phyloP scores from a whole-genome alignment of 2,113 vertebrate genomes.

The Calyptomena viridis region DNA sequence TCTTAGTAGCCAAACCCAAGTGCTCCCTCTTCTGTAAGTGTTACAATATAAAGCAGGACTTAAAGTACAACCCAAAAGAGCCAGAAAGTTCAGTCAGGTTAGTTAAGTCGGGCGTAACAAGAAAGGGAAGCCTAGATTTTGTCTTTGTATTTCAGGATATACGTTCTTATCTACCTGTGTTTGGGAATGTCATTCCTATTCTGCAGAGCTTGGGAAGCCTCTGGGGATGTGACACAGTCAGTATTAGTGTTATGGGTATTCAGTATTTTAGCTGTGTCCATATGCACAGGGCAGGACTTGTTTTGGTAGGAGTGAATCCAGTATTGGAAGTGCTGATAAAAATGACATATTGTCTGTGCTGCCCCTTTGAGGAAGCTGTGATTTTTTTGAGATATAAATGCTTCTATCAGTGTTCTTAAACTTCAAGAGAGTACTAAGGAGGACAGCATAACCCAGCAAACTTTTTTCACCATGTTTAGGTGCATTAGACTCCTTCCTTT shows the following conservation, averaged over 20 bases:
- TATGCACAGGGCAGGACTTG: not conserved
- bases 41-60: not conserved
- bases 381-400: not conserved
- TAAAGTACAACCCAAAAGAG: not conserved
- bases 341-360: not conserved
- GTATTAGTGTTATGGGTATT: not conserved
- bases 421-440: not conserved
- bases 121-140: not conserved
- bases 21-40: not conserved
- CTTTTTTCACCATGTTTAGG: not conserved
- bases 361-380: not conserved
- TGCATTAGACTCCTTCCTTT: not conserved
- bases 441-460: not conserved
- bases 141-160: not conserved
- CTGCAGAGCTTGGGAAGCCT: not conserved
- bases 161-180: not conserved
- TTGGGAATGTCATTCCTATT: not conserved
- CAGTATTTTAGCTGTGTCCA: not conserved
- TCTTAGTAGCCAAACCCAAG: not conserved
- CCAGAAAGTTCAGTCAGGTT: not conserved
- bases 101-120: not conserved
- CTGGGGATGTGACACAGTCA: not conserved
- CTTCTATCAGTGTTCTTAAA: not conserved
- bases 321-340: not conserved
- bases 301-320: not conserved